Percentiles rank a stretch among this genome's conserved stretches.
Conservation (phyloP, 2,888 invertebrate genomes). For the Lasioglossum zephyrum region DNA sequence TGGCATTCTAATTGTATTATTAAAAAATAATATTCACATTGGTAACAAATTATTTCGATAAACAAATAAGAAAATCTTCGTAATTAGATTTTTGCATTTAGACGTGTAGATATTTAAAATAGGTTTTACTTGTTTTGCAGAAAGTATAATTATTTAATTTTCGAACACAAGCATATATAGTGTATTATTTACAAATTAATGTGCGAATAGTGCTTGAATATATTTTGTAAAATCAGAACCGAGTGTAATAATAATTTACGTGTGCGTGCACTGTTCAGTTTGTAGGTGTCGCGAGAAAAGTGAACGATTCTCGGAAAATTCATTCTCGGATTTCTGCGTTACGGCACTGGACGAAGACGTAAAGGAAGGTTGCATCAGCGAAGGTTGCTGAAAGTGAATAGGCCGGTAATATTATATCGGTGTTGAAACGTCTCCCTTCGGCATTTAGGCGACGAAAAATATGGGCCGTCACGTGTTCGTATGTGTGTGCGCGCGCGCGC, state of each 20-base stretch:
- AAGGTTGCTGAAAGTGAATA: slow-evolving; percentile 75
- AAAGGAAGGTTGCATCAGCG: slow-evolving; percentile 70
- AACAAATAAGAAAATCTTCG: too few relatives aligned
- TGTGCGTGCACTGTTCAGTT: neutral
- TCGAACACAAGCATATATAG: neutral
- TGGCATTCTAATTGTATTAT: neutral
- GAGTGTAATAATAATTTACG: neutral
- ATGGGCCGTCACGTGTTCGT: slow-evolving; percentile 62
- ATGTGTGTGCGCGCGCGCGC: slow-evolving; percentile 40
- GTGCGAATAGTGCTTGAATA: neutral
- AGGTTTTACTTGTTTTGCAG: neutral
- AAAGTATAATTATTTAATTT: neutral
- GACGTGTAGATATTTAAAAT: neutral
- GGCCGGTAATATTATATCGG: slow-evolving; percentile 75
- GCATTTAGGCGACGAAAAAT: slow-evolving; percentile 72
- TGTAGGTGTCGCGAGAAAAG: neutral
- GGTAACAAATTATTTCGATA: too few relatives aligned
- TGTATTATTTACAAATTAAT: neutral
- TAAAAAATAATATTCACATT: neutral
- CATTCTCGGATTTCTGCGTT: slow-evolving; percentile 1
- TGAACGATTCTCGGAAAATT: neutral
- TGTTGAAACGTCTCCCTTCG: slow-evolving; percentile 72
- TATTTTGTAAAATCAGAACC: neutral
- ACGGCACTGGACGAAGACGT: slow-evolving; percentile 55
- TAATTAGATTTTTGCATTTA: neutral